Evolutionary conservation across 2,888 invertebrate species (phyloP), one percentile per base, ranked within the genome.

Genomic region (Nudaria mundana): DNA sequence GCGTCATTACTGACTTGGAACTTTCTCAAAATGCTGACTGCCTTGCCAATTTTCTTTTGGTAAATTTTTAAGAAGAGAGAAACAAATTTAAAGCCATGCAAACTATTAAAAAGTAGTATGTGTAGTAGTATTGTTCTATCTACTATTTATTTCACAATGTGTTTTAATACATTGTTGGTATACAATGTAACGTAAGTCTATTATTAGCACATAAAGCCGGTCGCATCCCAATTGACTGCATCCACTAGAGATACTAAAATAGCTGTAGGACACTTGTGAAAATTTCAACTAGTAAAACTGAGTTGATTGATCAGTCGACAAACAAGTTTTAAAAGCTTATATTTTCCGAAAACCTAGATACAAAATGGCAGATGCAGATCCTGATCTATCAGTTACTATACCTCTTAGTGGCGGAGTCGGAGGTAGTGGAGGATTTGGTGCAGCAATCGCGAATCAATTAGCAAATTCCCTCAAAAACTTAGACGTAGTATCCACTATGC

Each of bases 401-500:
- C 38, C 40, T 0, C 11, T 28, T 5, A 29, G 14, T 7, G 29
- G 5, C 16, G 32, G 28, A 3, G 37, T 29, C 12, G 12, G 15
- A 5, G 16, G 29, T 20, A 52, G 63, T 3, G 28, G 65, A 3
- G 70, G 75, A 32, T 40, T 87, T 0, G 81, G 76, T 0, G 66
- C 62, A 3, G 58, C 67, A 0, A 71, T 87, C 16, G 67, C 66
- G 5, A 72, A 78, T 4, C 76, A 84, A 47, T 37, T 87, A 1
- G 44, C 71, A 0, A 80, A 85, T 8, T 71, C 78, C 1, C 67
- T 88, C 1, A 56, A 73, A 49, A 81, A 81, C 28, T 70, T 82
- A 59, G 86, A 88, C 35, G 56, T 87, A 0, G 37, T 81, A 37
- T 64, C 67, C 1, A 62, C 82, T 1, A 44, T 86, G 0, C 69